Conservation (phyloP, 2,797 vertebrate species). For the Cyclura pinguis region DNA sequence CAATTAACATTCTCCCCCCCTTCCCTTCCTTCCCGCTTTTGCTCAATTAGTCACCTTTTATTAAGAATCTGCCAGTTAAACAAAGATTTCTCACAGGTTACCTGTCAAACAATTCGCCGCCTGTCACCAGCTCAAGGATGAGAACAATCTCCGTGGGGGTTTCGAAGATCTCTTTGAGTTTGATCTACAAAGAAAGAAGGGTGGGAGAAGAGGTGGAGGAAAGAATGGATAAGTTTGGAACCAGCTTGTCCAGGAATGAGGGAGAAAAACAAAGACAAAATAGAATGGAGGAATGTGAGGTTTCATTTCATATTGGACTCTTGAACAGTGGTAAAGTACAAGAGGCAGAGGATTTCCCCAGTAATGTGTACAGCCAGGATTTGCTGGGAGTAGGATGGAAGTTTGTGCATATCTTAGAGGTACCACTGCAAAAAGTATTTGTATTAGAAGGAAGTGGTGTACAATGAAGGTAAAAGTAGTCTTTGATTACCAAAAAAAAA, state of each 20-base stretch:
- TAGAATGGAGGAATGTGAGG: too few species aligned
- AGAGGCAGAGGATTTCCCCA: neutral
- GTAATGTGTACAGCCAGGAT: neutral
- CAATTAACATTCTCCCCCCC: neutral
- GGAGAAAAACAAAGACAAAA: too few species aligned
- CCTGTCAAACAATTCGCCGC: conserved; percentile 94
- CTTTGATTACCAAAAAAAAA: neutral
- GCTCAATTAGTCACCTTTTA: conserved; percentile 27
- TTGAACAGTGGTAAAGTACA: too few species aligned
- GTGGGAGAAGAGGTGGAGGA: neutral
- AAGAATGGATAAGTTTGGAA: neutral
- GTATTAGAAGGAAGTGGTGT: neutral
- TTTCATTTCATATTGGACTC: too few species aligned
- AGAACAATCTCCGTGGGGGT: conserved; percentile 87
- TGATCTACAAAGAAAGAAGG: conserved; percentile 76
- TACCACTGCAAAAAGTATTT: neutral
- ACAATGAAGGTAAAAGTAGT: neutral
- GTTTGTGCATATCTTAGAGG: neutral
- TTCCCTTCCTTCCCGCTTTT: neutral
- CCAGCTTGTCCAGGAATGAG: neutral
- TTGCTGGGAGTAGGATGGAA: neutral
- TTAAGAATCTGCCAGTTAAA: conserved; percentile 13
- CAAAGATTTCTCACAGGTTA: conserved; percentile 40
- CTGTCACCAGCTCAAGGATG: conserved; percentile 90
- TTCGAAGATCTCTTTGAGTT: conserved; percentile 93